A percentile compares a stretch with the other conserved stretches of the same genome.
These are phyloP conservation scores for Pristionchus exspectatus DNA, from an alignment of 2,888 invertebrate species.

Conservation along the genomic window DNA sequence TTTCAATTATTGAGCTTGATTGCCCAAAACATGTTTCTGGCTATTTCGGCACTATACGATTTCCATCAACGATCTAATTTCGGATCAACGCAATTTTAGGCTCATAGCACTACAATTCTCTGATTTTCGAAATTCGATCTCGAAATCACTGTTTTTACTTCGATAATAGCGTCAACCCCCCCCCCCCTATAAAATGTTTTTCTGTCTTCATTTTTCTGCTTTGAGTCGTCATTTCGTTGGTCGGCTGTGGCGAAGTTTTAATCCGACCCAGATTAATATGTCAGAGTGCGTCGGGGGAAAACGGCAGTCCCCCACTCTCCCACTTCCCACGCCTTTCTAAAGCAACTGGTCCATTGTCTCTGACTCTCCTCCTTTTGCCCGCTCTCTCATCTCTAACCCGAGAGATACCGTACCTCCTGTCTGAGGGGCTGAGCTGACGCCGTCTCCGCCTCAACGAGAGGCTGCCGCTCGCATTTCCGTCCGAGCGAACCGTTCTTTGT, in stretches of 20 bases:
- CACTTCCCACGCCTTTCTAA: slow-evolving; percentile 4
- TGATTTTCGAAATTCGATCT: no score
- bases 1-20: no score
- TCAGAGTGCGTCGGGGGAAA: slow-evolving; percentile 29
- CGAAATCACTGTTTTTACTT: no score
- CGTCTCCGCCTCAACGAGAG: slow-evolving; percentile 52
- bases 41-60: no score
- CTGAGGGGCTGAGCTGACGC: slow-evolving; percentile 31
- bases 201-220: background rate
- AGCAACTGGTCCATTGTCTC: background rate
- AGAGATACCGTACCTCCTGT: slow-evolving; percentile 22
- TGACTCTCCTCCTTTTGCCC: background rate
- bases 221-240: slow-evolving; percentile 4
- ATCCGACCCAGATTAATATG: slow-evolving; percentile 32
- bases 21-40: no score
- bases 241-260: background rate
- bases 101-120: no score
- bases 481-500: slow-evolving; percentile 27
- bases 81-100: no score
- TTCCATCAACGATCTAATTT: no score
- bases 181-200: background rate
- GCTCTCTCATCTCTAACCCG: background rate
- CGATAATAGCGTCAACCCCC: background rate
- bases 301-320: slow-evolving; percentile 16
- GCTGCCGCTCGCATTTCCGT: slow-evolving; percentile 49